phyloP scores from a whole-genome alignment of 1,140 invertebrate species.

The Whitmania pigra region DNA sequence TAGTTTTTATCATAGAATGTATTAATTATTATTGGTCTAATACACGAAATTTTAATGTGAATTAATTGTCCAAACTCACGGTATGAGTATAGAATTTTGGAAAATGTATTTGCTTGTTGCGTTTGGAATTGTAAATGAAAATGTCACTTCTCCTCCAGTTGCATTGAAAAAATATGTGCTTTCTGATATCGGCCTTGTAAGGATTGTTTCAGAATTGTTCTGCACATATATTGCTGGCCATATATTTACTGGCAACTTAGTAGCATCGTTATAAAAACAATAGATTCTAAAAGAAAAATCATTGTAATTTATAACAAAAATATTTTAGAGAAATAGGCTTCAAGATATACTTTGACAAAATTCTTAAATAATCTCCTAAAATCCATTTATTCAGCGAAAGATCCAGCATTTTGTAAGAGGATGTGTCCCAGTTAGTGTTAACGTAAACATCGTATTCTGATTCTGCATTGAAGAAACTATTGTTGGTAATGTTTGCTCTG shows the following conservation, averaged over 20 bases:
- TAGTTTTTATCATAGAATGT: no score
- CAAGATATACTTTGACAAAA: background rate
- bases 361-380: background rate
- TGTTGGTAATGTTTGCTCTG: background rate
- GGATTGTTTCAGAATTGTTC: background rate
- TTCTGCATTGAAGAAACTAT: constrained; percentile 5
- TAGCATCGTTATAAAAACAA: background rate
- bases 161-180: background rate
- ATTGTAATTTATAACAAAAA: no score
- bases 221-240: background rate
- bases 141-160: no score
- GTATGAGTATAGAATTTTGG: no score
- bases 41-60: no score
- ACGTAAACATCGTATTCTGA: background rate
- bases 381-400: background rate
- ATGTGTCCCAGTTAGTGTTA: background rate
- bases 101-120: no score
- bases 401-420: background rate
- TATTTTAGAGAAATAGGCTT: no score
- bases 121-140: no score
- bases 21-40: no score
- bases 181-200: background rate
- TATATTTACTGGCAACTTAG: background rate
- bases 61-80: no score
- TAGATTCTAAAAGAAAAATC: background rate